Evolutionary conservation across 2,113 vertebrate species (phyloP).

Genomic region (Aix galericulata): DNA sequence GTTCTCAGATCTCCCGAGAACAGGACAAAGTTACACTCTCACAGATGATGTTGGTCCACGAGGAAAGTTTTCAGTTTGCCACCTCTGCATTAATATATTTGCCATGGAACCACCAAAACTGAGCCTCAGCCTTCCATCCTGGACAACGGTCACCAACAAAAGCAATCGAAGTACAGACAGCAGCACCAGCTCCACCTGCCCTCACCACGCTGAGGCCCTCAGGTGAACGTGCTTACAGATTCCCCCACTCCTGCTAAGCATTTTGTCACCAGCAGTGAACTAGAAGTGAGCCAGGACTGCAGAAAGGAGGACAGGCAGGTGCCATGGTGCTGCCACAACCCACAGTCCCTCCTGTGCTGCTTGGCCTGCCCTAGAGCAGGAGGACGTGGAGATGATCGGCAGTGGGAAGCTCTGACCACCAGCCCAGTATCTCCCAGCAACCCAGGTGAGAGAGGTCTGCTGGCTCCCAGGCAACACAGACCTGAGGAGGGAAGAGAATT

Average conservation of each 20-base stretch:
- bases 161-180: neutral
- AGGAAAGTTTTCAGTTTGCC: neutral
- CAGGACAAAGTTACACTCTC: neutral
- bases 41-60: fast-evolving
- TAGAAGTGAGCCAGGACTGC: neutral
- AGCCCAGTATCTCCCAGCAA: neutral
- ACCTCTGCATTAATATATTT: neutral
- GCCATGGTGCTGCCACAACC: neutral
- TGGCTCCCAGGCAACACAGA: neutral
- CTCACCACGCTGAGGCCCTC: neutral
- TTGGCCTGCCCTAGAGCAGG: neutral
- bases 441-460: neutral
- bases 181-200: neutral
- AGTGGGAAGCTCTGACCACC: neutral
- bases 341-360: neutral
- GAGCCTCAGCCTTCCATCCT: neutral
- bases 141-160: neutral
- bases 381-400: neutral
- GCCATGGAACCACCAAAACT: neutral
- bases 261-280: neutral
- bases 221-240: neutral
- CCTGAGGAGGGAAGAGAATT: neutral
- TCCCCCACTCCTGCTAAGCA: fast-evolving
- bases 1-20: neutral
- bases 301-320: neutral